Evolutionary conservation across 2,888 invertebrate genomes (phyloP).

Genomic region (Coelogynopora nodosa): DNA sequence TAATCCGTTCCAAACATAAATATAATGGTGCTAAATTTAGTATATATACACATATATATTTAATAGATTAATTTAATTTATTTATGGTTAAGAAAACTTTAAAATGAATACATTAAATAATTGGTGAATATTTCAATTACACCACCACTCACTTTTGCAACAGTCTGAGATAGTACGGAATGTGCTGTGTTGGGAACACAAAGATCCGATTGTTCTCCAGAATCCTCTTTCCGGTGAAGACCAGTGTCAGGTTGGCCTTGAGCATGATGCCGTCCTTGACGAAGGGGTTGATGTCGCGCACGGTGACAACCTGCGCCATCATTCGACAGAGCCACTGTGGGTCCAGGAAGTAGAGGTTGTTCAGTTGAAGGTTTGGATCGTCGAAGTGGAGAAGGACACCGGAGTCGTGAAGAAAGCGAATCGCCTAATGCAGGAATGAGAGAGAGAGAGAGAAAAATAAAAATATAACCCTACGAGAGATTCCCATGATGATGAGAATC

Average conservation of each 20-base stretch:
- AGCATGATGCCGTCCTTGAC: constrained; percentile 51
- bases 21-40: too few relatives aligned
- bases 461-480: too few relatives aligned
- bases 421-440: too few relatives aligned
- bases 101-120: too few relatives aligned
- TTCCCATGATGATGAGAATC: too few relatives aligned
- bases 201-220: constrained; percentile 49
- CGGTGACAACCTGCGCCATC: constrained; percentile 59
- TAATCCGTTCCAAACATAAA: too few relatives aligned
- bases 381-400: constrained; percentile 57
- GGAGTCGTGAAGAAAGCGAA: constrained; percentile 56
- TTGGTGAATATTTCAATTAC: too few relatives aligned
- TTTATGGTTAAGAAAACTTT: too few relatives aligned
- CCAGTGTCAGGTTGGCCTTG: constrained; percentile 47
- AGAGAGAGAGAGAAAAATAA: too few relatives aligned
- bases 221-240: constrained; percentile 54
- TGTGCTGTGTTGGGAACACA: constrained; percentile 52
- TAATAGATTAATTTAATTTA: too few relatives aligned
- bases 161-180: constrained; percentile 56
- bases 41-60: too few relatives aligned
- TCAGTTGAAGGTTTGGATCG: constrained; percentile 54
- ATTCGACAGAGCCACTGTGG: constrained; percentile 59
- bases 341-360: constrained; percentile 57
- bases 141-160: constrained; percentile 55
- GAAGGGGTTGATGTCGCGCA: constrained; percentile 57